These are phyloP conservation scores for Acleris cristana DNA, from an alignment of 2,888 invertebrate genomes.

Conservation along the genomic window DNA sequence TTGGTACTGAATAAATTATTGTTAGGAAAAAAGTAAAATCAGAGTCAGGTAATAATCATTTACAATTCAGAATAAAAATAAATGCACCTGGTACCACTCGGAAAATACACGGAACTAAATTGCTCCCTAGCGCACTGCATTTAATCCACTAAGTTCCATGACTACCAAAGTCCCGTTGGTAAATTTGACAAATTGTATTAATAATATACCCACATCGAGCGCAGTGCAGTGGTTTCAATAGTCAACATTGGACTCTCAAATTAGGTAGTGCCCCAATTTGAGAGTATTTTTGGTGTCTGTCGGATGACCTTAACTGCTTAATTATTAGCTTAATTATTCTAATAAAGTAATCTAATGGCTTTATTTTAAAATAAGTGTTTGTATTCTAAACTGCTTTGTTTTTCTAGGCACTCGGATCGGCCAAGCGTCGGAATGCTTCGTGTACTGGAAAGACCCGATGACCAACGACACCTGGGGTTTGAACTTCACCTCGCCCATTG, in stretches of 20 bases:
- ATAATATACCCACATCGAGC: background rate
- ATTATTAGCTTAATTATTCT: too few species aligned
- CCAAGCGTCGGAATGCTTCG: conserved; percentile 99
- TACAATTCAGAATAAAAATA: too few species aligned
- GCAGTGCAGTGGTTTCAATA: conserved; percentile 30
- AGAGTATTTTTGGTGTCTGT: conserved; percentile 28
- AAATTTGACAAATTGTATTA: background rate
- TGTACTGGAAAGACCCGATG: conserved; percentile 99
- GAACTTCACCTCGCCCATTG: conserved; percentile 98
- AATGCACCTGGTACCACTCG: too few species aligned
- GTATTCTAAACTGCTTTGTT: background rate
- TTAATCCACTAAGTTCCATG: too few species aligned
- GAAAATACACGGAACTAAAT: too few species aligned
- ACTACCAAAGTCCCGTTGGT: too few species aligned
- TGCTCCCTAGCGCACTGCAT: too few species aligned
- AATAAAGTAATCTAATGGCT: conserved; percentile 10
- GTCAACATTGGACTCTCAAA: conserved; percentile 17
- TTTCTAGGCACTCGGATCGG: conserved; percentile 96
- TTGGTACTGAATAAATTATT: conserved; percentile 19
- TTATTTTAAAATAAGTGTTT: background rate
- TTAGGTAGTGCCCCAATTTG: conserved; percentile 27
- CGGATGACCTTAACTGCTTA: conserved; percentile 4
- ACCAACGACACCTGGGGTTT: conserved; percentile 99
- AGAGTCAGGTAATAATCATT: too few species aligned
- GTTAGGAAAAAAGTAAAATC: background rate